These are phyloP conservation scores for Lasioglossum pauxillum DNA, from an alignment of 2,888 invertebrate species.

Conservation along the genomic window DNA sequence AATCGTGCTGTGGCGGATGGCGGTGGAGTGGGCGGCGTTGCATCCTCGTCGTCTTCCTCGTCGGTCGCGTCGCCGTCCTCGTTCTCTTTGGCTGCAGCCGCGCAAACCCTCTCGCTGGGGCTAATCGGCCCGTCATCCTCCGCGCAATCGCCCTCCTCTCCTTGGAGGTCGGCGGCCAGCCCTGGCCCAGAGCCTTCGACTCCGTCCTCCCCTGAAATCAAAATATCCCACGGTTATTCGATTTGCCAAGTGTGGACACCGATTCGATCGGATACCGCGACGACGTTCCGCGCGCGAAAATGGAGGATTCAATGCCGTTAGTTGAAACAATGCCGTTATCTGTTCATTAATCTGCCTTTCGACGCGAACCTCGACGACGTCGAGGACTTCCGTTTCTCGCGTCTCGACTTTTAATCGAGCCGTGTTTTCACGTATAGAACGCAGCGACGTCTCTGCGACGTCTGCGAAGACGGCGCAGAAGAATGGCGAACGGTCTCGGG, in stretches of 20 bases:
- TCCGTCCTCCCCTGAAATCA: conserved; percentile 86
- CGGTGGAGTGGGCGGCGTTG: conserved; percentile 77
- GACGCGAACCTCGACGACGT: conserved; percentile 64
- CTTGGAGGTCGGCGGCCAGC: conserved; percentile 82
- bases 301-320: background rate
- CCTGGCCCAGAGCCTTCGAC: conserved; percentile 82
- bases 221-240: conserved; percentile 43
- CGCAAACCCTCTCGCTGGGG: conserved; percentile 84
- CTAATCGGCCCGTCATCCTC: conserved; percentile 87
- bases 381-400: conserved; percentile 77
- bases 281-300: background rate
- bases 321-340: conserved; percentile 80
- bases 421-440: conserved; percentile 69
- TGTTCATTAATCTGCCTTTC: conserved; percentile 83
- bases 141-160: conserved; percentile 87
- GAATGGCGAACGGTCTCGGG: background rate
- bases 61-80: conserved; percentile 85
- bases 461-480: background rate
- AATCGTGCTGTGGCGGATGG: conserved; percentile 79
- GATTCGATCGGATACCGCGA: background rate
- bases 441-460: background rate
- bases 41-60: conserved; percentile 81
- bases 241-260: background rate
- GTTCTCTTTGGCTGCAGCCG: conserved; percentile 84
- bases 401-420: conserved; percentile 82